Evolutionary conservation across 2,888 invertebrate genomes (phyloP), one percentile per base, ranked within the genome.

Genomic region (Sinhomidia bicolor): DNA sequence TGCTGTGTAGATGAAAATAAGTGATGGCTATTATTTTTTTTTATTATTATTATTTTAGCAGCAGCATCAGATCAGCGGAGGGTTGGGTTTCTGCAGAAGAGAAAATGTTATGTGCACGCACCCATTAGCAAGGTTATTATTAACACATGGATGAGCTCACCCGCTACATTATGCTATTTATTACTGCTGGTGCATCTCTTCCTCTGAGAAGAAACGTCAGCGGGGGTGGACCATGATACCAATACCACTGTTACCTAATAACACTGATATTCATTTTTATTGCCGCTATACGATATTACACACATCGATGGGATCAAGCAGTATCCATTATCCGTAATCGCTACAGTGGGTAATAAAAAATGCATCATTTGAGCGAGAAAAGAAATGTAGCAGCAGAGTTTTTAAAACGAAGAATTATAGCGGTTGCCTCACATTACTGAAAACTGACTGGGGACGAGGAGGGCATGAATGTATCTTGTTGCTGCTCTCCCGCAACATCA

Each of bases 201-300:
- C 23, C 20, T 23, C 65, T 57, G 60, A 23, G 47, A 20, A 51
- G 32, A 60, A 60, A 23, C 57, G 20, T 17, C 20, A 23, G 79
- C 60, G 57, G 57, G 54, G 76, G 76, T 51, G 76, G 76, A 79
- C 79, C 76, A 76, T 76, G 47, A 85, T 62, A 76, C 36, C 47
- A 85, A 51, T 71, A 78, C 23, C 68, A 85, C 68, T 79, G 71
- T 85, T 85, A 85, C 85, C 85, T 85, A 79, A 85, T 85, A 85
- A 79, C 54, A 80, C 41, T 80, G 41, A 65, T 62, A 36, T 81
- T 44, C 44, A 23, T 62, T 60, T 29, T 54, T 36, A 51, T 29
- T 76, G 20, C 51, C 12, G 44, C 23, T 20, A 71, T 29, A 1
- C 6, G 14, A 36, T 26, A 10, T n/a, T 10, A 68, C 36, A 17